phyloP scores from a whole-genome alignment of 2,888 invertebrate species.

The Amphimallon solstitiale region DNA sequence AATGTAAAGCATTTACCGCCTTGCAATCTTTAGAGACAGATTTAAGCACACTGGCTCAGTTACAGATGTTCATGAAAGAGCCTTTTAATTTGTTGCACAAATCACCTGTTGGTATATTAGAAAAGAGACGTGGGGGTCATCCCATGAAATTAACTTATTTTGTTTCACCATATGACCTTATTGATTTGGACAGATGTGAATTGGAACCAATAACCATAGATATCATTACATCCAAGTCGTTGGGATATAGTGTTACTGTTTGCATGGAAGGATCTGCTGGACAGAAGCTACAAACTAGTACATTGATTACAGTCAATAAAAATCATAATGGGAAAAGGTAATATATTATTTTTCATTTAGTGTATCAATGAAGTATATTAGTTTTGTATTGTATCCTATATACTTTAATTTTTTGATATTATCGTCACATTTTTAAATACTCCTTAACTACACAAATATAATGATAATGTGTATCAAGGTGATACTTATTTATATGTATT shows the following conservation, averaged over 20 bases:
- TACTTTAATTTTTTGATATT: too few relatives aligned
- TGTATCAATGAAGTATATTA: too few relatives aligned
- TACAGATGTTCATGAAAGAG: slow-evolving; percentile 78
- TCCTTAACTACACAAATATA: too few relatives aligned
- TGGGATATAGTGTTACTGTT: slow-evolving; percentile 90
- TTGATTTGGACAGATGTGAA: slow-evolving; percentile 79
- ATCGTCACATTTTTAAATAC: too few relatives aligned
- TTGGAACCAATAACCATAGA: slow-evolving; percentile 81
- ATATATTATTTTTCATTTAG: slow-evolving; percentile 30
- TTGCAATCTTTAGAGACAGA: slow-evolving; percentile 92
- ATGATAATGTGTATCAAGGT: too few relatives aligned
- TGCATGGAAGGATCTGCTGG: slow-evolving; percentile 88
- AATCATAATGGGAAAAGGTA: slow-evolving; percentile 81
- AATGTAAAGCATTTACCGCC: slow-evolving; percentile 92
- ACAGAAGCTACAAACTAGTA: slow-evolving; percentile 82
- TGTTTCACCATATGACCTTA: slow-evolving; percentile 90
- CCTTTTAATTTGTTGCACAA: slow-evolving; percentile 82
- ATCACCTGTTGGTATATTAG: slow-evolving; percentile 87
- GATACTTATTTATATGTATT: too few relatives aligned
- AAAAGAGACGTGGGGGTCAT: slow-evolving; percentile 86
- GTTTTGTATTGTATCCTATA: too few relatives aligned
- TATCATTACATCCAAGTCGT: slow-evolving; percentile 72
- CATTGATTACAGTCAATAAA: slow-evolving; percentile 76
- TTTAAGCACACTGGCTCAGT: slow-evolving; percentile 80
- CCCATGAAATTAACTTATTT: slow-evolving; percentile 95